A percentile compares a stretch with the other conserved stretches of the same genome.
These are phyloP conservation scores for Hedya salicella DNA, from an alignment of 2,888 invertebrate genomes.

Conservation along the genomic window DNA sequence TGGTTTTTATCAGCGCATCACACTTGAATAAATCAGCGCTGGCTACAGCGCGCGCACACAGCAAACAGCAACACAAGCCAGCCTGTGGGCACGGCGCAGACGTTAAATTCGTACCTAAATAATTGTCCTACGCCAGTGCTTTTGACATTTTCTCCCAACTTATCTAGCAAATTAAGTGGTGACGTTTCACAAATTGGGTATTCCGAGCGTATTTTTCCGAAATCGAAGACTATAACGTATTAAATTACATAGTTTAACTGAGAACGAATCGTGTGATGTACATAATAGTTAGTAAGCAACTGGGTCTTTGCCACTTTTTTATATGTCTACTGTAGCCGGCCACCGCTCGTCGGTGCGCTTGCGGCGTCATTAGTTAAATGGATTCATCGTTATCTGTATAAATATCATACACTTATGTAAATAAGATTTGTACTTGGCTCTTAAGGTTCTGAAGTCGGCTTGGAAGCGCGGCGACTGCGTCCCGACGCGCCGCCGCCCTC, in stretches of 20 bases:
- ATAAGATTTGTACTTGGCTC: conserved; percentile 73
- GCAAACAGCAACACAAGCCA: not conserved
- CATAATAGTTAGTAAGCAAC: conserved; percentile 78
- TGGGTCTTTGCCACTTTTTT: conserved; percentile 84
- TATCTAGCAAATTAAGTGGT: conserved; percentile 23
- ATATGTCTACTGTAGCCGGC: conserved; percentile 72
- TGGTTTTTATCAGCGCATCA: not conserved
- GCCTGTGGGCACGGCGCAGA: conserved; percentile 7
- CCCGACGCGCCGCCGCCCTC: conserved; percentile 1
- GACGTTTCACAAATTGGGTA: conserved; percentile 43
- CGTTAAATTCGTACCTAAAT: conserved; percentile 8
- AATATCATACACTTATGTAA: conserved; percentile 66
- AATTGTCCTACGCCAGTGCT: conserved; percentile 19
- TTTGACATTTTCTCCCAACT: conserved; percentile 12
- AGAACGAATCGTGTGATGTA: conserved; percentile 65
- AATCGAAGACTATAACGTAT: conserved; percentile 50
- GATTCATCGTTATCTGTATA: conserved; percentile 66
- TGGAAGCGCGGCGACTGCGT: conserved; percentile 29
- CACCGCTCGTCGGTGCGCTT: conserved; percentile 53
- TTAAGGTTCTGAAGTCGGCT: conserved; percentile 59
- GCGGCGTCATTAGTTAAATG: conserved; percentile 56
- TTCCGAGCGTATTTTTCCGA: conserved; percentile 45
- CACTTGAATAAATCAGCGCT: conserved; percentile 1
- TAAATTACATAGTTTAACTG: conserved; percentile 48
- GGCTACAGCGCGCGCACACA: not conserved